A percentile compares a stretch with the other conserved stretches of the same genome.
Evolutionary conservation across 1,140 invertebrate genomes (phyloP).

Genomic region (Stratiolaelaps scimitus): DNA sequence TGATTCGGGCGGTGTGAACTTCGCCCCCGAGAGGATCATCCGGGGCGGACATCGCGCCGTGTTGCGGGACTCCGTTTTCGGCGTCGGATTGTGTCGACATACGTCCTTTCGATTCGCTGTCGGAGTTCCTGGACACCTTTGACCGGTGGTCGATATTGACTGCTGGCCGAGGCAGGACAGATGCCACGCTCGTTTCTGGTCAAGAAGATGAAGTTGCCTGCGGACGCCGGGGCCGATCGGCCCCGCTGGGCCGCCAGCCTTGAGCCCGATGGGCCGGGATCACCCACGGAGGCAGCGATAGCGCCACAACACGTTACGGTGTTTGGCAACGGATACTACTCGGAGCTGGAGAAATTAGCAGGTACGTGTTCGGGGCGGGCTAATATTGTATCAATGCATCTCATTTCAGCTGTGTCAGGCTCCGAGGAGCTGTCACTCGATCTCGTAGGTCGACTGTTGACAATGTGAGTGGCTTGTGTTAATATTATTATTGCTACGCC

Average conservation of each 20-base stretch:
- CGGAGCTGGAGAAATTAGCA: conserved; percentile 11
- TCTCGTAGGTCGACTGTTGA: too few species aligned
- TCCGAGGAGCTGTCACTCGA: too few species aligned
- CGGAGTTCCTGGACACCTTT: background rate
- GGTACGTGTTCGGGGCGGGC: conserved; percentile 3
- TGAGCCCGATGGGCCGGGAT: conserved; percentile 4
- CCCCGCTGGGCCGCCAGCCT: conserved; percentile 5
- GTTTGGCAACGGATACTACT: conserved; percentile 21
- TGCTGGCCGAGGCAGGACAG: background rate
- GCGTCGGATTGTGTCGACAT: background rate
- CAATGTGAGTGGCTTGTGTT: too few species aligned
- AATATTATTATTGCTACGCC: too few species aligned
- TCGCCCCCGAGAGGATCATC: background rate
- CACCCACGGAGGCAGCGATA: background rate
- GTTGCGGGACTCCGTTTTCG: background rate
- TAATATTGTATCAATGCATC: background rate
- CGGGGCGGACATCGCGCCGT: background rate
- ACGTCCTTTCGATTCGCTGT: background rate
- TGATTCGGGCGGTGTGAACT: too few species aligned
- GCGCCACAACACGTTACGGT: conserved; percentile 4
- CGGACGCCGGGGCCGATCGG: background rate
- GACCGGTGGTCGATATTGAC: conserved; percentile 21
- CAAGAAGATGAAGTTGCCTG: conserved; percentile 23
- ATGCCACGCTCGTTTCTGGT: conserved; percentile 25
- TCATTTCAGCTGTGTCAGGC: too few species aligned